These are phyloP conservation scores for Tachina lurida DNA, from an alignment of 2,888 invertebrate species.

Conservation along the genomic window DNA sequence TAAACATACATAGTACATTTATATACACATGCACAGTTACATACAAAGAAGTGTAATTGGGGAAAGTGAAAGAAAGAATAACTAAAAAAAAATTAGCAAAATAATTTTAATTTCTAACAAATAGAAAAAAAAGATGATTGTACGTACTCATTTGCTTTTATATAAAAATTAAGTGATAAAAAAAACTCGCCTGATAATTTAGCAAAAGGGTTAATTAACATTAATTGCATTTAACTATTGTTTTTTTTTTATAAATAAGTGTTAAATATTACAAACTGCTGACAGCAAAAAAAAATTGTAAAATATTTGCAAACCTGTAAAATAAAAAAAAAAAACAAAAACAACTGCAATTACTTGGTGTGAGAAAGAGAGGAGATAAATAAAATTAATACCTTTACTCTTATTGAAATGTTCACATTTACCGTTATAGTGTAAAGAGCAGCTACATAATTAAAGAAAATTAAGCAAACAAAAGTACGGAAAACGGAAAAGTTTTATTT, in stretches of 20 bases:
- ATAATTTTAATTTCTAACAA: slow-evolving; percentile 3
- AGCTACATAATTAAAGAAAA: neutral
- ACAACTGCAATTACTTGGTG: neutral
- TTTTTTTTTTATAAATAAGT: neutral
- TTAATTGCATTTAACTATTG: neutral
- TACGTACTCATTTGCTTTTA: neutral
- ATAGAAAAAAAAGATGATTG: neutral
- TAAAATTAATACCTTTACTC: neutral
- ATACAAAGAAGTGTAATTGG: slow-evolving; percentile 22
- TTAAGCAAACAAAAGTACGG: neutral
- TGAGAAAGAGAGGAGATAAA: neutral
- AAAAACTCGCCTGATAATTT: slow-evolving; percentile 12
- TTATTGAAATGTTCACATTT: slow-evolving; percentile 10
- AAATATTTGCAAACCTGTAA: slow-evolving; percentile 36
- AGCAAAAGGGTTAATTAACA: neutral
- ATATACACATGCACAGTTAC: slow-evolving; percentile 11
- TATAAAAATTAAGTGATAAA: neutral
- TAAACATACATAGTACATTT: neutral
- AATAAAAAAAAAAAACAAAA: slow-evolving; percentile 1
- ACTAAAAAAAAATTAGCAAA: slow-evolving; percentile 23
- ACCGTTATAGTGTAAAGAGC: slow-evolving; percentile 31
- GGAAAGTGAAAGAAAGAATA: slow-evolving; percentile 34
- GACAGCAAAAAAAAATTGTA: slow-evolving; percentile 3
- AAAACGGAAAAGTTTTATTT: slow-evolving; percentile 20
- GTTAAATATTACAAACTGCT: slow-evolving; percentile 12